Base-by-base conservation (phyloP, 2,113 vertebrate genomes). In the Urocolius indicus region DNA sequence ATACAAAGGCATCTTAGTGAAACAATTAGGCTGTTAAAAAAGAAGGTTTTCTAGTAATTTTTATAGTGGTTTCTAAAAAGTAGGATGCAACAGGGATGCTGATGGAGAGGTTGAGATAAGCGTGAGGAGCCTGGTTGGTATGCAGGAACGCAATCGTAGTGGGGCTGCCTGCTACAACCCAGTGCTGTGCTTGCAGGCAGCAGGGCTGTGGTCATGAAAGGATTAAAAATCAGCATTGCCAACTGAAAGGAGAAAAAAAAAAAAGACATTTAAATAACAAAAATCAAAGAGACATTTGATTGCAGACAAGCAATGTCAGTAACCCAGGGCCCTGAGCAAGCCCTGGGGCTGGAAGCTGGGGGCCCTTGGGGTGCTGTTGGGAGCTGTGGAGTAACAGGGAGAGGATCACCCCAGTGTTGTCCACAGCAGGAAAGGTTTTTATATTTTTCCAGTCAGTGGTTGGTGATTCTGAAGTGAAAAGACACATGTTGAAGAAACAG, bases 101-200 rank as follows among this genome's bases (percentile, higher is more conserved):
- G 78, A 59, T 38, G 55, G 74, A 81, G 68, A 74, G 26, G n/a
- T 15, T 45, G 46, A 78, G 41, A 45, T 45, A 41, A 79, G 18
- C 1, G 1, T 1, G 3, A 34, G 55, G 48, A 61, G 30, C 9
- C 52, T 45, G 41, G 29, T 49, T 81, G 2, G 2, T 23, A 43
- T 9, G n/a, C 74, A 87, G n/a, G 30, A 52, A 52, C 48, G 23
- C 74, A 57, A 9, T 29, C 0, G 3, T n/a, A 65, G 27, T 3
- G 6, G 1, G 0, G 20, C 36, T 58, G 71, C 48, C 26, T 34
- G 13, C 16, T 26, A 23, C 32, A 55, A 32, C 9, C 32, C 59
- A 21, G 21, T 1, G 2, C 46, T 36, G 36, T 4, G 1, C 5
- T 3, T 41, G 65, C 51, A 63, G 13, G 9, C 34, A 29, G 55